Evolutionary conservation across 2,797 vertebrate species (phyloP), one percentile per base, ranked within the genome.

Genomic region (Platalea minor): DNA sequence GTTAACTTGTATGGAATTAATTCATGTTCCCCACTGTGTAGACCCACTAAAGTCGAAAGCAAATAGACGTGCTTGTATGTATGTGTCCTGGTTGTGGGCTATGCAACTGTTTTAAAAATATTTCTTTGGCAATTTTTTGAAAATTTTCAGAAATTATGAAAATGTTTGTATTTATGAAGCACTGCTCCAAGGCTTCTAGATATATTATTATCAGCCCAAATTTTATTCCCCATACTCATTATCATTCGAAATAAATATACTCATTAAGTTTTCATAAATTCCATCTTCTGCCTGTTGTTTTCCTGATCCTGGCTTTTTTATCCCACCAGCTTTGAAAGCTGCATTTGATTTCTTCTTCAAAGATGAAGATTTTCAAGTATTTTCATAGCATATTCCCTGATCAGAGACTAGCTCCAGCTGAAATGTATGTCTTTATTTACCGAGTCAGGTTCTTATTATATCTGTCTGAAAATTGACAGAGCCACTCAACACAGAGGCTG

Each of bases 341-440:
- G 56, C 33, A 45, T 96, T 96, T 95, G 57, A 96, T 96, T 96
- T 88, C 48, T 68, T 82, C 81, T 80, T 96, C 65, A 87, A 94
- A 94, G 78, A 79, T 43, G 16, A 56, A 85, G 80, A 91, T 79
- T 90, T 93, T 93, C 48, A 78, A 56, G 33, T 54, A 90, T 92
- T 85, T 95, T 96, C 84, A 93, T 60, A 92, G 50, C 12, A 18
- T 84, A 82, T 80, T 96, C 87, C 78, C 76, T 80, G 67, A 97
- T 93, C 92, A 95, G 84, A 96, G 63, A 75, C 35, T 48, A 94
- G 31, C 35, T 92, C 56, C 64, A 92, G 48, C 45, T 88, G 86
- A 96, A 96, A 96, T 68, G 14, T 70, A 61, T 67, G 75, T 79
- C 35, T 96, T 93, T 92, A 83, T 95, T 95, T 97, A 89, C 73